phyloP scores from a whole-genome alignment of 2,797 vertebrate species.

The Euphonia xanthogaster region DNA sequence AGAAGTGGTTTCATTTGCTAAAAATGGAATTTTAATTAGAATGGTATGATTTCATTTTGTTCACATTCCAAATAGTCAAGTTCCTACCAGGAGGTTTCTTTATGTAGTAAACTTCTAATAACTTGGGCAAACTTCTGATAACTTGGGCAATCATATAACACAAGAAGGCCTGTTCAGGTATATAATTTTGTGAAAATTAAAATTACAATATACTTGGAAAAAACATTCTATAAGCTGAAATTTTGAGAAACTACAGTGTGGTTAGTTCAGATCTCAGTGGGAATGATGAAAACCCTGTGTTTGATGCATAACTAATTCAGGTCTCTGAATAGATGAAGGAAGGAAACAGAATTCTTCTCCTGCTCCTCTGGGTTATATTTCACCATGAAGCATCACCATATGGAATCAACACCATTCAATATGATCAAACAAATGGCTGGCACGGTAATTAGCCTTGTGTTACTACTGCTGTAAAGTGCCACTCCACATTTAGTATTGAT shows the following conservation, averaged over 20 bases:
- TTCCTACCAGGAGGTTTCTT: rapidly evolving
- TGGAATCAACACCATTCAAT: background rate
- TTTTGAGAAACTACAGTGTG: background rate
- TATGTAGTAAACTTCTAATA: background rate
- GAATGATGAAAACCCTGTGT: background rate
- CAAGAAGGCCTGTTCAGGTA: background rate
- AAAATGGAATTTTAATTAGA: background rate
- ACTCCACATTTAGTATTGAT: background rate
- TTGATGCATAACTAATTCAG: background rate
- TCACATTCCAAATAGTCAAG: background rate
- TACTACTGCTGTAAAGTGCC: background rate
- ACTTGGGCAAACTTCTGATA: background rate
- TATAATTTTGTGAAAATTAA: background rate
- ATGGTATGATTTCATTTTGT: background rate
- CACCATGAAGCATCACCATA: background rate
- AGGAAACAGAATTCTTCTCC: background rate
- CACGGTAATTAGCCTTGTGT: background rate
- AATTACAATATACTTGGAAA: background rate
- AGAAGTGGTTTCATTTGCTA: background rate
- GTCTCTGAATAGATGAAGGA: background rate
- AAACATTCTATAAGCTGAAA: background rate
- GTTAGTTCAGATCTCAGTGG: background rate
- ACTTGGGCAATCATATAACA: background rate
- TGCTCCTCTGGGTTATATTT: background rate
- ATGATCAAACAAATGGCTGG: background rate